A percentile compares a stretch with the other conserved stretches of the same genome.
Conservation (phyloP, 1,140 invertebrate species). For the Manduca sexta region DNA sequence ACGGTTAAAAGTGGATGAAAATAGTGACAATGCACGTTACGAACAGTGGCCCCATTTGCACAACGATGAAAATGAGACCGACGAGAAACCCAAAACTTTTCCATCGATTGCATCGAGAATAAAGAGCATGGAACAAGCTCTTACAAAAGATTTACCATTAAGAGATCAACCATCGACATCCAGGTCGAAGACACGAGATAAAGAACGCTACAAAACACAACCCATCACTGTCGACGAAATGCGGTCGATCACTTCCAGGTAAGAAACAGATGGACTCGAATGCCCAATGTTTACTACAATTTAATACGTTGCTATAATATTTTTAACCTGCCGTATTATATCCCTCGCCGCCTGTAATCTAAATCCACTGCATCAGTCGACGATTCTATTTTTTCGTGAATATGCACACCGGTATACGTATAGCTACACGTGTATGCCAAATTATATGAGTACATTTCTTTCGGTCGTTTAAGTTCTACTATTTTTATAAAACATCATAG, state of each 20-base stretch:
- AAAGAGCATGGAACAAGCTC: slow-evolving; percentile 67
- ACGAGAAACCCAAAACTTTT: slow-evolving; percentile 45
- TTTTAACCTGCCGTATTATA: not conserved
- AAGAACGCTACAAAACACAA: slow-evolving; percentile 77
- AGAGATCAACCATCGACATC: slow-evolving; percentile 48
- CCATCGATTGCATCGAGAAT: slow-evolving; percentile 70
- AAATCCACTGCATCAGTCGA: slow-evolving; percentile 9
- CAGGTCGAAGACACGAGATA: slow-evolving; percentile 65
- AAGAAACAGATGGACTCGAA: slow-evolving; percentile 21
- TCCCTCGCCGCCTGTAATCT: not conserved
- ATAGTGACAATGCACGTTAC: slow-evolving; percentile 44
- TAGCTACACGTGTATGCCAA: not conserved
- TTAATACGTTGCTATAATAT: not conserved
- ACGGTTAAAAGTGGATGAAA: slow-evolving; percentile 63
- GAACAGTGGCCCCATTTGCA: slow-evolving; percentile 29
- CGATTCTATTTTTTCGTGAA: slow-evolving; percentile 5
- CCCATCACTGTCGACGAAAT: slow-evolving; percentile 79
- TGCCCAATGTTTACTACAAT: not conserved
- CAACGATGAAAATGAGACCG: slow-evolving; percentile 21
- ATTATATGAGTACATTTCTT: not conserved
- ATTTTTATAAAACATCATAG: too few species aligned
- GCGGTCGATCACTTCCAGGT: slow-evolving; percentile 72
- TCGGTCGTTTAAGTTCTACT: too few species aligned
- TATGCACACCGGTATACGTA: not conserved
- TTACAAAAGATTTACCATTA: slow-evolving; percentile 51